These are phyloP conservation scores for Pachliopta kotzebuea DNA, from an alignment of 2,888 invertebrate genomes.

Conservation along the genomic window DNA sequence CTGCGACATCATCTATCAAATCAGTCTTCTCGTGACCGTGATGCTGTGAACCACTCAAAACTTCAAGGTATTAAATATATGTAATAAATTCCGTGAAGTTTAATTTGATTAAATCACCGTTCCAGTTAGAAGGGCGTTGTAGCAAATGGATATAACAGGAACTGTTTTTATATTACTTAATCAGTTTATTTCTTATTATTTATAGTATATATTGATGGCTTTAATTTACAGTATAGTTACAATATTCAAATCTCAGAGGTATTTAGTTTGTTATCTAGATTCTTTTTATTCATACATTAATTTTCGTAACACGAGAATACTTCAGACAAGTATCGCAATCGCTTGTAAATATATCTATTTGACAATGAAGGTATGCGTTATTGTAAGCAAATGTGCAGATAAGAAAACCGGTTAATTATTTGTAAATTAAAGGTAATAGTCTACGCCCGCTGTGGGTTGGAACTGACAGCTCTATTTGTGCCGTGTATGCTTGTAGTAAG, in stretches of 20 bases:
- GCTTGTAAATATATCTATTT: constrained; percentile 7
- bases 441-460: constrained; percentile 17
- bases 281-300: not conserved
- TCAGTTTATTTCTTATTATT: too few species aligned
- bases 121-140: too few species aligned
- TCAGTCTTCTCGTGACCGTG: too few species aligned
- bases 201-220: too few species aligned
- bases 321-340: not conserved
- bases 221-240: not conserved
- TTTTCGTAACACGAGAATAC: not conserved
- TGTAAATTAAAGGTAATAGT: constrained; percentile 15
- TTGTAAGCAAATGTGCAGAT: constrained; percentile 23
- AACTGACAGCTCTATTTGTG: constrained; percentile 14
- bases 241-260: not conserved
- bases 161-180: too few species aligned
- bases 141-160: too few species aligned
- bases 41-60: too few species aligned
- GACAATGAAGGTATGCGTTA: constrained; percentile 13
- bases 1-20: too few species aligned
- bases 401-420: constrained; percentile 8
- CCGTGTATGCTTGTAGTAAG: constrained; percentile 11
- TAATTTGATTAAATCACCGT: too few species aligned
- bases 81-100: too few species aligned
- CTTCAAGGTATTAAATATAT: too few species aligned
- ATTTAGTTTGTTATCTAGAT: not conserved